Evolutionary conservation across 2,888 invertebrate genomes (phyloP).

Genomic region (Ormyrus rosae): DNA sequence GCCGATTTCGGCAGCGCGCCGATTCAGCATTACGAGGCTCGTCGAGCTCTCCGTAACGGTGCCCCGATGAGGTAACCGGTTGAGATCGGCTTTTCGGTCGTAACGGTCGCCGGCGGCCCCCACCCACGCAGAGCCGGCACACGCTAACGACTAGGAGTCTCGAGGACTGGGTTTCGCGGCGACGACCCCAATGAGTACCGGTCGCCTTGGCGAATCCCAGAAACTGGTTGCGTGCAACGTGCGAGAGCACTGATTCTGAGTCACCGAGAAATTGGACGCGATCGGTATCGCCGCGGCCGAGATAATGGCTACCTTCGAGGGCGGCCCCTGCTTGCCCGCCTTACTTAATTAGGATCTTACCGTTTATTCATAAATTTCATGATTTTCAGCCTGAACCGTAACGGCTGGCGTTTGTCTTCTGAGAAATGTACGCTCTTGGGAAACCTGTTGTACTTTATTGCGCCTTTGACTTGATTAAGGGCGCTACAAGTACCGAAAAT

Average conservation of each 20-base stretch:
- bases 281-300: conserved; percentile 19
- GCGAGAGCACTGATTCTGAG: neutral
- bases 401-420: too few species aligned
- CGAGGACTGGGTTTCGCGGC: conserved; percentile 57
- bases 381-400: too few species aligned
- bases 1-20: conserved; percentile 19
- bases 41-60: too few species aligned
- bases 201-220: conserved; percentile 47
- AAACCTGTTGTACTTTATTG: too few species aligned
- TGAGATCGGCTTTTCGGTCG: conserved; percentile 29
- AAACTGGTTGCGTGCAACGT: conserved; percentile 44
- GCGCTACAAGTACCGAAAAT: too few species aligned
- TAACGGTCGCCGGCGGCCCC: conserved; percentile 11
- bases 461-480: too few species aligned
- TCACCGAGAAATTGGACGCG: conserved; percentile 18
- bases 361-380: too few species aligned
- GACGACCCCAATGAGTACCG: conserved; percentile 61
- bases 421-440: too few species aligned
- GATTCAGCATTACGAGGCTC: conserved; percentile 27
- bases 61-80: conserved; percentile 39
- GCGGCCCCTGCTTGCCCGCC: too few species aligned
- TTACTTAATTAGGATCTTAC: too few species aligned
- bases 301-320: too few species aligned
- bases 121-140: neutral
- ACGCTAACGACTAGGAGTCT: neutral